A percentile compares a stretch with the other conserved stretches of the same genome.
Conservation (phyloP, 2,113 vertebrate genomes). For the Sula dactylatra region DNA sequence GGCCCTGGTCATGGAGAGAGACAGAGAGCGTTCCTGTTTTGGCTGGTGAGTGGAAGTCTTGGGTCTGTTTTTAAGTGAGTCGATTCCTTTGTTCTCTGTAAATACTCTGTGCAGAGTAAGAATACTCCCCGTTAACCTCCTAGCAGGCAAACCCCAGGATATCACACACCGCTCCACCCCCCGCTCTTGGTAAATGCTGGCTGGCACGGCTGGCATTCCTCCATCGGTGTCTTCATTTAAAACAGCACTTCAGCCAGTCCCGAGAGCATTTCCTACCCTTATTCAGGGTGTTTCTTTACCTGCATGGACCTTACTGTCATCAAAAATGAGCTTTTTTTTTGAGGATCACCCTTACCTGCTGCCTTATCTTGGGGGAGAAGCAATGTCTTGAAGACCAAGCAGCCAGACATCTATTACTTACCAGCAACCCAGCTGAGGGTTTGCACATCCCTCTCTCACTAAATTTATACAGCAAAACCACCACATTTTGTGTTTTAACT, state of each 20-base stretch:
- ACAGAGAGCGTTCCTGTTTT: background rate
- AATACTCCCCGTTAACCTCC: background rate
- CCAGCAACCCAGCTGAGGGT: background rate
- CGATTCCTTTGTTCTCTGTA: background rate
- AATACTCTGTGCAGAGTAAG: background rate
- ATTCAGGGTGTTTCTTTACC: fast-evolving
- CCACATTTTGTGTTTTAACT: background rate
- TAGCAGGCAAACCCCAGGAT: background rate
- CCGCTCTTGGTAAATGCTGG: fast-evolving
- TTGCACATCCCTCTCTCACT: background rate
- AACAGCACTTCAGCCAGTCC: no score
- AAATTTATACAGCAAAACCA: background rate
- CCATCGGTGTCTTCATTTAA: background rate
- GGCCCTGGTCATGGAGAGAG: background rate
- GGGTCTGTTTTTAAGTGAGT: background rate
- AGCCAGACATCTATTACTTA: background rate
- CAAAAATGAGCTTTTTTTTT: background rate
- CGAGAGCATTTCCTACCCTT: background rate
- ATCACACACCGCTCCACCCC: background rate
- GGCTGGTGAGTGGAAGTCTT: background rate
- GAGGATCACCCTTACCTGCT: background rate
- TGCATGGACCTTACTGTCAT: background rate
- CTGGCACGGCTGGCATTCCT: background rate
- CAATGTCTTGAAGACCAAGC: background rate
- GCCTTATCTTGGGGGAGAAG: background rate